Base-by-base conservation (phyloP, 30 jellyfish, hydroid and myxozoan species). In the Cassiopea xamachana region DNA sequence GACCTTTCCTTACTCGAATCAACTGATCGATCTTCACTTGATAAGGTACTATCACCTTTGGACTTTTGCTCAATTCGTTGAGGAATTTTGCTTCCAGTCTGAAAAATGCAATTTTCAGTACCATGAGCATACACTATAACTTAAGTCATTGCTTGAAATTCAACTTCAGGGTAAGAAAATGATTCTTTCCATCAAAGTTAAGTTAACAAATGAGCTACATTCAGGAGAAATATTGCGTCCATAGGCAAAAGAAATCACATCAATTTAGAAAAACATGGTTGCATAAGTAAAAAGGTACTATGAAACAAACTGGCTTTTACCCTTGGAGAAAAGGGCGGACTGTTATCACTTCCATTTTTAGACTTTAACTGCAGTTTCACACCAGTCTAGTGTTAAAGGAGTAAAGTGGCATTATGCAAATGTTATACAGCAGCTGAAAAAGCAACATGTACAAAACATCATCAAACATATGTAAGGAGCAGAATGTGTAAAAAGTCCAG, bases 71-170 rank as follows among this genome's bases (percentile, higher is more conserved):
- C 92, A 15, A 89, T 75, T 73, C 96, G 58, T 73, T 80, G 92
- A 5, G 92, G 96, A n/a, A 82, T 82, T 79, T 77, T 89, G 79
- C 92, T 82, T 45, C 92, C 92, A 44, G 96, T 79, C 96, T 89
- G 47, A 18, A 89, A 79, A 3, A 59, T 27, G 39, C 39, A 27
- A 27, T 27, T 27, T 27, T 27, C 39, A 27, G 39, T 27, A 27
- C 39, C 39, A 27, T 27, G 39, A 27, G 39, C 39, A 27, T 27
- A 27, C 39, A 27, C 39, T 27, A 27, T 27, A 27, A 27, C 39
- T 27, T 27, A 27, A 27, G 39, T 27, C 39, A 27, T 27, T 27
- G 39, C 39, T 27, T 27, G 39, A 27, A 27, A 27, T 27, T 27
- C 39, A 27, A 27, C 39, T 27, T 27, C 39, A 27, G 39, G 39